phyloP scores from a whole-genome alignment of 2,113 vertebrate species.

The Ellobius talpinus region DNA sequence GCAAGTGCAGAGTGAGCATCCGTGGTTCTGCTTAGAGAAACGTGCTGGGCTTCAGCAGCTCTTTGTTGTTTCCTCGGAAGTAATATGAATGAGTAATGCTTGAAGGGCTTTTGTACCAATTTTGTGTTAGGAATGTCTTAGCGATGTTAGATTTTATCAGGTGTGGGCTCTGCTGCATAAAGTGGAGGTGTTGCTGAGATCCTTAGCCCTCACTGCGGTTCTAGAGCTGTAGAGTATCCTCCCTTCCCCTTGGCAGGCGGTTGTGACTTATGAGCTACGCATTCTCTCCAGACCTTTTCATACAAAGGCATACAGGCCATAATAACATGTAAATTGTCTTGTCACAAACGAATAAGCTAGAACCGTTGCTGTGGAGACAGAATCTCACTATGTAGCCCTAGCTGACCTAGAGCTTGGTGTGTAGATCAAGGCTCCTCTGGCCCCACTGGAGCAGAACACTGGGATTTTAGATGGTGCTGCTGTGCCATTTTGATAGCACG shows the following conservation, averaged over 20 bases:
- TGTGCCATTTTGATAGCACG: background rate
- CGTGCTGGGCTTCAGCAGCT: background rate
- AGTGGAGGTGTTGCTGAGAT: conserved; percentile 23
- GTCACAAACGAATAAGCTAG: background rate
- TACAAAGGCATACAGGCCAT: background rate
- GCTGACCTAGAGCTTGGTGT: background rate
- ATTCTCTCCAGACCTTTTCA: background rate
- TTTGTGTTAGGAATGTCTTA: conserved; percentile 5
- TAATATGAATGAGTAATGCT: background rate
- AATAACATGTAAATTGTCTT: background rate
- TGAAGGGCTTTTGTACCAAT: background rate
- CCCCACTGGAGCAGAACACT: background rate
- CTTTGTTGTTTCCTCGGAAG: conserved; percentile 22
- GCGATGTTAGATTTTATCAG: conserved; percentile 2
- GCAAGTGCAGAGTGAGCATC: background rate
- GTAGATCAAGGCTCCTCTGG: background rate
- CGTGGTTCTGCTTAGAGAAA: conserved; percentile 19
- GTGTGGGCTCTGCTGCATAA: background rate
- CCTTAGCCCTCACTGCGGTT: background rate
- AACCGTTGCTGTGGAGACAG: background rate
- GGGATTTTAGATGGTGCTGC: background rate
- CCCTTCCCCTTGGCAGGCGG: background rate
- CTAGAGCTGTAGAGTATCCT: background rate
- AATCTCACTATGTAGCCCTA: background rate
- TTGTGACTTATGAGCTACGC: background rate